Conservation (phyloP, 2,113 vertebrate species). For the Sinocyclocheilus rhinocerous region DNA sequence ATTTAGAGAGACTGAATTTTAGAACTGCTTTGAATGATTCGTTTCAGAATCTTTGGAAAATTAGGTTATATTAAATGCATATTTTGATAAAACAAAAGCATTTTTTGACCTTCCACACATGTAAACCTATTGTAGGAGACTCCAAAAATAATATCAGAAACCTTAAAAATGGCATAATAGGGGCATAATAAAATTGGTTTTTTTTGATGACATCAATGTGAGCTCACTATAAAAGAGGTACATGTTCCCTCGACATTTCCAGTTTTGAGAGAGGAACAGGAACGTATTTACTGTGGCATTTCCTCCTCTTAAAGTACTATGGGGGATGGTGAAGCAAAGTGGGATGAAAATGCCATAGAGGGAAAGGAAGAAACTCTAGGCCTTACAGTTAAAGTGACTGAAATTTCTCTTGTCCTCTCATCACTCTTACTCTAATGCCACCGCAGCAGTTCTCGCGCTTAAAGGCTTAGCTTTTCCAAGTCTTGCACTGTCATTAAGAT, state of each 20-base stretch:
- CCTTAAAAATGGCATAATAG: no score
- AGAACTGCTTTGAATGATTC: no score
- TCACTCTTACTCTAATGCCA: slow-evolving; percentile 27
- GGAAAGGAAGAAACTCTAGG: slow-evolving; percentile 32
- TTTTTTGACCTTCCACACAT: no score
- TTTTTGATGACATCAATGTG: slow-evolving; percentile 27
- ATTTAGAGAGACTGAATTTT: no score
- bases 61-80: no score
- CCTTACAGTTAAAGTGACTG: slow-evolving; percentile 6
- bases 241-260: slow-evolving; percentile 3
- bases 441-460: neutral
- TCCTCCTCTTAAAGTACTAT: slow-evolving; percentile 47
- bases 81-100: no score
- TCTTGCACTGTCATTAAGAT: slow-evolving; percentile 32
- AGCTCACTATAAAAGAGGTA: slow-evolving; percentile 27
- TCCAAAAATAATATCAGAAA: no score
- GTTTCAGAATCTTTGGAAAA: no score
- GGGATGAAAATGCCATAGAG: neutral
- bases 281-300: slow-evolving; percentile 56
- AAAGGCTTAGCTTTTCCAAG: slow-evolving; percentile 34
- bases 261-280: slow-evolving; percentile 28
- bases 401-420: slow-evolving; percentile 43
- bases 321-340: slow-evolving; percentile 28
- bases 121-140: no score
- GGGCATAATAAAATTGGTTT: no score